phyloP scores from a whole-genome alignment of 2,888 invertebrate species.

The Spisula solida region DNA sequence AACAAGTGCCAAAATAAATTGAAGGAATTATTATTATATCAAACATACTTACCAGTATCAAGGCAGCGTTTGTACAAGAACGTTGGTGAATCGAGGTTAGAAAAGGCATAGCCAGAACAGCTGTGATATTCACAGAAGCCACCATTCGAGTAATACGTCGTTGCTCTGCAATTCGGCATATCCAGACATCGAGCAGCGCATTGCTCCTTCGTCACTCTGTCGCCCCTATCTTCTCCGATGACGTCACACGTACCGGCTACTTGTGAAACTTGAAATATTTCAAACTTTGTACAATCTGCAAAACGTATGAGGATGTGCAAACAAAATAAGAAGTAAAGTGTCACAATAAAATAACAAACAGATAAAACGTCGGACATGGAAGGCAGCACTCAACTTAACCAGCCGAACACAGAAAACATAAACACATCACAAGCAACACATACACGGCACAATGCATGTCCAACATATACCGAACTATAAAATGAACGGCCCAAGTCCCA shows the following conservation, averaged over 20 bases:
- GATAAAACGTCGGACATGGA: too few relatives aligned
- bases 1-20: too few relatives aligned
- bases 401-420: too few relatives aligned
- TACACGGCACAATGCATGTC: too few relatives aligned
- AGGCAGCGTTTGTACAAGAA: conserved; percentile 34
- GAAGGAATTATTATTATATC: too few relatives aligned
- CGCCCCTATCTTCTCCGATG: conserved; percentile 41
- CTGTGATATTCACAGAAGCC: conserved; percentile 47
- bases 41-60: neutral
- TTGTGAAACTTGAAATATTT: neutral
- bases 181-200: conserved; percentile 53
- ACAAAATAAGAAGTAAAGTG: neutral
- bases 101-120: conserved; percentile 15
- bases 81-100: neutral
- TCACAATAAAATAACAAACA: neutral
- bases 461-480: too few relatives aligned
- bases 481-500: too few relatives aligned
- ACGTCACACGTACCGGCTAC: conserved; percentile 34
- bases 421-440: too few relatives aligned
- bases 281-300: conserved; percentile 45
- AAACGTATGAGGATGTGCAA: neutral
- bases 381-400: too few relatives aligned
- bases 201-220: conserved; percentile 26
- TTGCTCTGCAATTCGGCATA: conserved; percentile 41
- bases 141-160: neutral